Evolutionary conservation across 92 coral and sea anemone species (phyloP).

Genomic region (Phenganax marumi): DNA sequence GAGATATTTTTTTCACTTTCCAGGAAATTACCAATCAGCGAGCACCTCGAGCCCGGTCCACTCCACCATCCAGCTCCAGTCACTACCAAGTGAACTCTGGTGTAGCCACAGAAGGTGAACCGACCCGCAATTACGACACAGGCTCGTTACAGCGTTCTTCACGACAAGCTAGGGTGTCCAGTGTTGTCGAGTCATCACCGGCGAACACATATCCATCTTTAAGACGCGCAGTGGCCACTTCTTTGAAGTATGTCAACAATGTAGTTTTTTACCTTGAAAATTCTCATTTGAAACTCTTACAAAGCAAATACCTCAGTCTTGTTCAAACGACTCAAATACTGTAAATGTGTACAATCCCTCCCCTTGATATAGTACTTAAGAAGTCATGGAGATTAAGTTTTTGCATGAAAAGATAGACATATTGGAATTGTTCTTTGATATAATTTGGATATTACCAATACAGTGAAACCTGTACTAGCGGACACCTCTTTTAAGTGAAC

Average conservation of each 20-base stretch:
- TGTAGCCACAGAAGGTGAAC: conserved; percentile 84
- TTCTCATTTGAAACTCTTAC: too few relatives aligned
- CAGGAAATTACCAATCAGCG: conserved; percentile 60
- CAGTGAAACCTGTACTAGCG: too few relatives aligned
- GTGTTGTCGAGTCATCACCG: conserved; percentile 51
- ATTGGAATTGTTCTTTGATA: too few relatives aligned
- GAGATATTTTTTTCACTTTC: not conserved
- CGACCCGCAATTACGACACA: conserved; percentile 87
- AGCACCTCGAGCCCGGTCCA: conserved; percentile 83
- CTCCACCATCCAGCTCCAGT: conserved; percentile 70
- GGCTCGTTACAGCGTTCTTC: conserved; percentile 69
- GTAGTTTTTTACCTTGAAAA: too few relatives aligned
- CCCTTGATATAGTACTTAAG: too few relatives aligned
- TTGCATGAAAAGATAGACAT: too few relatives aligned
- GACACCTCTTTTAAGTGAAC: too few relatives aligned
- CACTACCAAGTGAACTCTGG: conserved; percentile 60
- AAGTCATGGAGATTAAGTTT: too few relatives aligned
- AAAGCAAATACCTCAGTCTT: not conserved
- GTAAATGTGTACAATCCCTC: too few relatives aligned
- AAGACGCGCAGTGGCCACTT: conserved; percentile 69
- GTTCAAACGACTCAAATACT: not conserved
- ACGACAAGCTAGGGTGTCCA: conserved; percentile 64
- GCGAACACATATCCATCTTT: conserved; percentile 82
- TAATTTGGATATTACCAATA: too few relatives aligned
- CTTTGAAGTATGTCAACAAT: conserved; percentile 17